A percentile compares a stretch with the other conserved stretches of the same genome.
phyloP scores from a whole-genome alignment of 2,113 vertebrate genomes.

The Salminus brasiliensis region DNA sequence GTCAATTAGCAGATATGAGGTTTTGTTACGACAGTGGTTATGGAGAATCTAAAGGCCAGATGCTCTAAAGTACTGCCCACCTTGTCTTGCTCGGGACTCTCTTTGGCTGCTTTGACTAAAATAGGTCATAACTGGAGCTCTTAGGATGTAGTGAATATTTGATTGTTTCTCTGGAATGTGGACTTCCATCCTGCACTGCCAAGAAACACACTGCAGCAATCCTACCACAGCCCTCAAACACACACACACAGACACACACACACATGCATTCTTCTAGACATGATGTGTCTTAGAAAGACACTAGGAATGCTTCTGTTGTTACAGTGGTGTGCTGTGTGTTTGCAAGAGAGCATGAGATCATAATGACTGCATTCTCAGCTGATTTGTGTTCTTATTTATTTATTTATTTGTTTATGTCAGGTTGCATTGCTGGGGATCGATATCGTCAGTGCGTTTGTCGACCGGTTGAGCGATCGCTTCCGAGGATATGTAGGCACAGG shows the following conservation, averaged over 20 bases:
- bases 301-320: background rate
- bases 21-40: too few relatives aligned
- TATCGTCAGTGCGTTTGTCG: conserved; percentile 86
- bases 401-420: too few relatives aligned
- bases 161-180: conserved; percentile 67
- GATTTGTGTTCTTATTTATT: conserved; percentile 22
- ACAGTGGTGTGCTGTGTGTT: background rate
- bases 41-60: background rate
- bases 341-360: background rate
- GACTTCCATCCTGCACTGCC: conserved; percentile 63
- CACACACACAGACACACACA: conserved; percentile 14
- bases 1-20: too few relatives aligned
- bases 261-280: background rate
- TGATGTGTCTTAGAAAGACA: conserved; percentile 9
- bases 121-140: conserved; percentile 66
- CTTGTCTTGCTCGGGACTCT: conserved; percentile 2
- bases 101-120: conserved; percentile 69
- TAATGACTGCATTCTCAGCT: background rate
- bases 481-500: conserved; percentile 87
- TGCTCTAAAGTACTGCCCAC: background rate
- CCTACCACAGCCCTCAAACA: conserved; percentile 39
- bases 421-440: conserved; percentile 90
- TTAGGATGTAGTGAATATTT: conserved; percentile 59
- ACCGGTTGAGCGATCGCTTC: conserved; percentile 87
- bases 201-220: conserved; percentile 58